These are phyloP conservation scores for Acrocephalus arundinaceus DNA, from an alignment of 2,113 vertebrate species.

Conservation along the genomic window DNA sequence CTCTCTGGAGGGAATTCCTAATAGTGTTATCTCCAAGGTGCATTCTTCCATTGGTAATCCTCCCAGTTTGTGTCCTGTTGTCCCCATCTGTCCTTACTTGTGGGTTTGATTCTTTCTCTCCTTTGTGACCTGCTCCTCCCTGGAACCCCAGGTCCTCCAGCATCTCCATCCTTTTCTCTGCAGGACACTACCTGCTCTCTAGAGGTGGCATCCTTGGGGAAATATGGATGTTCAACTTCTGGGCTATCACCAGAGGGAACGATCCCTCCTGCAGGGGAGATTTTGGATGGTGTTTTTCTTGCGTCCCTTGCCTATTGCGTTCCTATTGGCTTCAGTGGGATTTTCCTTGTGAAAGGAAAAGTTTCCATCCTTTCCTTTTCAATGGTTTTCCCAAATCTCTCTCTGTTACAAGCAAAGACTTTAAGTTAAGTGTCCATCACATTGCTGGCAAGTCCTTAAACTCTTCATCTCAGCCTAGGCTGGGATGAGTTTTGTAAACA, in stretches of 20 bases:
- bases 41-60: constrained; percentile 40
- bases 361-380: not conserved
- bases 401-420: not conserved
- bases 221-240: not conserved
- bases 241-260: not conserved
- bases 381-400: not conserved
- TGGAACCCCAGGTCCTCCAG: not conserved
- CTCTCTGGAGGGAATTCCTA: not conserved
- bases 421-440: not conserved
- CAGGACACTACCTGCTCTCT: not conserved
- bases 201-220: not conserved
- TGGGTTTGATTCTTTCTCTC: not conserved
- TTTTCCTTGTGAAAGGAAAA: not conserved
- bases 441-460: not conserved
- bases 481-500: not conserved
- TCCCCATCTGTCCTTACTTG: not conserved
- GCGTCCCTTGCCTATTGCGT: not conserved
- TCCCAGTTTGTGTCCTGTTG: not conserved
- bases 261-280: not conserved
- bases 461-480: not conserved
- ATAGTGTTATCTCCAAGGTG: not conserved
- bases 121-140: not conserved
- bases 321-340: not conserved
- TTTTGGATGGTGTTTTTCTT: not conserved
- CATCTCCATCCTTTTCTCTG: not conserved